Percentiles rank a stretch among this genome's conserved stretches.
Conservation (phyloP, 2,113 vertebrate genomes). For the Boleophthalmus pectinirostris region DNA sequence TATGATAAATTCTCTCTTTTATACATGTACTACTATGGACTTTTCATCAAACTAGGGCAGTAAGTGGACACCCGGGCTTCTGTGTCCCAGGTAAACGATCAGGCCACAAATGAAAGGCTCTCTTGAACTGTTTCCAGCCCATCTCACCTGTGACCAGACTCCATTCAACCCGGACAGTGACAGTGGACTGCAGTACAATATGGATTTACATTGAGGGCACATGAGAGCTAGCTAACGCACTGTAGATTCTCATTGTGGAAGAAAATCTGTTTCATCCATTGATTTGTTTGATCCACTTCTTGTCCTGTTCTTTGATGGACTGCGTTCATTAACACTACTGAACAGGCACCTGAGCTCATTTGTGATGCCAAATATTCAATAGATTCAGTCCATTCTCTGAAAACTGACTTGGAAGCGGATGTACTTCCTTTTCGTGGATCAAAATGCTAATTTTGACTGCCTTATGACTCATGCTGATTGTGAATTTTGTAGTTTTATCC, state of each 20-base stretch:
- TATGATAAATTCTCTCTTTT: not conserved
- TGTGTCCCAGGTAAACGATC: constrained; percentile 59
- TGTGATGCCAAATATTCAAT: constrained; percentile 48
- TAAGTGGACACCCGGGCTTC: constrained; percentile 61
- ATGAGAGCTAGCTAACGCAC: constrained; percentile 21
- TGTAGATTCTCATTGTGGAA: not conserved
- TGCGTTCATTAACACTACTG: constrained; percentile 61
- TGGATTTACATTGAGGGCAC: constrained; percentile 34
- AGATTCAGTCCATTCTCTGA: constrained; percentile 44
- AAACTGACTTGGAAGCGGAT: constrained; percentile 15
- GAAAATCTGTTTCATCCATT: constrained; percentile 50
- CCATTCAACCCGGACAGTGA: not conserved
- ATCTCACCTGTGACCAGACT: constrained; percentile 2
- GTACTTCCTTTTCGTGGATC: not conserved
- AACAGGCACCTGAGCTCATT: constrained; percentile 62
- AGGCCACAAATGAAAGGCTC: constrained; percentile 36
- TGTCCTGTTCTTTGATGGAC: constrained; percentile 56
- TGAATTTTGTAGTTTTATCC: not conserved
- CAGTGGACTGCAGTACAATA: constrained; percentile 8
- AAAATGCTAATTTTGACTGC: not conserved
- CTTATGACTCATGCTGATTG: not conserved
- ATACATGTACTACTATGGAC: constrained; percentile 56
- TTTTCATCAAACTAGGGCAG: constrained; percentile 51
- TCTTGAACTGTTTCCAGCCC: constrained; percentile 24
- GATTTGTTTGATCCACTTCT: constrained; percentile 55